phyloP scores from a whole-genome alignment of 2,113 vertebrate genomes.

The Channa maculata region DNA sequence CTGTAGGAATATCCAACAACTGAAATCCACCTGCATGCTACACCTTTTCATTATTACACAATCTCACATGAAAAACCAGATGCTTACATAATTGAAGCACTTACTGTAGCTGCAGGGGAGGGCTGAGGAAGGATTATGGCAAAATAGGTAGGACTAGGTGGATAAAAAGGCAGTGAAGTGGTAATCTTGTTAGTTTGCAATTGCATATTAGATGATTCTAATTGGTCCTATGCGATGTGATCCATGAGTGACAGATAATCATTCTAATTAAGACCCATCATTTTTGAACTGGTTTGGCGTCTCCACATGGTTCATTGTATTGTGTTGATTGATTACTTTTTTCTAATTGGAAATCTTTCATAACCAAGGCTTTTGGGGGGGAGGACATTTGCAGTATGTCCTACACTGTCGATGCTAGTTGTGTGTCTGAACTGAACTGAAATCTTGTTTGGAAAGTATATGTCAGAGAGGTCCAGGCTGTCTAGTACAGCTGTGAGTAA shows the following conservation, averaged over 20 bases:
- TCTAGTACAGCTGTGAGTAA: too few relatives aligned
- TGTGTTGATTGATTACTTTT: too few relatives aligned
- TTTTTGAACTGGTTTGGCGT: too few relatives aligned
- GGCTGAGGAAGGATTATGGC: slow-evolving; percentile 65
- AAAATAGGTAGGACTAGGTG: slow-evolving; percentile 9
- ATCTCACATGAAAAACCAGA: slow-evolving; percentile 4
- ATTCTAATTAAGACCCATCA: too few relatives aligned
- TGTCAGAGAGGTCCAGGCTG: too few relatives aligned
- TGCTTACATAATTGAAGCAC: slow-evolving; percentile 49
- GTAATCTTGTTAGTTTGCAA: slow-evolving; percentile 74
- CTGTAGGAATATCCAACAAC: background rate
- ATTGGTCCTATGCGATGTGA: slow-evolving; percentile 52
- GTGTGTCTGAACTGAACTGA: too few relatives aligned
- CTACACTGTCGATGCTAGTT: too few relatives aligned
- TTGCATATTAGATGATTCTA: slow-evolving; percentile 56
- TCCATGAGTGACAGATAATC: slow-evolving; percentile 13
- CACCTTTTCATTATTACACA: background rate
- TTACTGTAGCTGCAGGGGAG: slow-evolving; percentile 46
- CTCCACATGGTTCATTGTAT: too few relatives aligned
- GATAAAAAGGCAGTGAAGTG: slow-evolving; percentile 16
- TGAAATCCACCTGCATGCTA: background rate
- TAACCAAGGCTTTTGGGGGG: too few relatives aligned
- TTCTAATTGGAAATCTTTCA: too few relatives aligned
- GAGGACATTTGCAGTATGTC: too few relatives aligned
- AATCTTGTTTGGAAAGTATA: too few relatives aligned